These are phyloP conservation scores for Oedothorax gibbosus DNA, from an alignment of 1,140 invertebrate species.

Conservation along the genomic window DNA sequence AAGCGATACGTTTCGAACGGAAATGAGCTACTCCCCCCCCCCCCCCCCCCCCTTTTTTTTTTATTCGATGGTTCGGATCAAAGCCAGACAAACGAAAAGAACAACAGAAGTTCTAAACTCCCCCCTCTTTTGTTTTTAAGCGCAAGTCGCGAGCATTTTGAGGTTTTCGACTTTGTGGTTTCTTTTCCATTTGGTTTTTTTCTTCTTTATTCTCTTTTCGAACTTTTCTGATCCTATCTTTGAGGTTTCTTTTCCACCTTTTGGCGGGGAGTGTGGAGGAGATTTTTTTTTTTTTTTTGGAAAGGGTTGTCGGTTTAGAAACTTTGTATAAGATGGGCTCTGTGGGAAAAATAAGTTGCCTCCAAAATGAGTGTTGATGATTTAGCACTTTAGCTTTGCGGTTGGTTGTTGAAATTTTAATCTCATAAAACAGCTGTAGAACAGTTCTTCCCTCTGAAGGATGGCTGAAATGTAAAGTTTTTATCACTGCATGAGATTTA, in stretches of 20 bases:
- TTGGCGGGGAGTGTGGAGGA: background rate
- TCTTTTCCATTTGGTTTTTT: background rate
- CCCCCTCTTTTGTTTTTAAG: conserved; percentile 51
- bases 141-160: conserved; percentile 48
- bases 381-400: too few species aligned
- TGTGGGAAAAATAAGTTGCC: too few species aligned
- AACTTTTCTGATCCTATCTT: background rate
- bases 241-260: background rate
- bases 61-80: conserved; percentile 12
- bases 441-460: too few species aligned
- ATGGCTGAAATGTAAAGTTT: too few species aligned
- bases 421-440: too few species aligned
- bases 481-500: too few species aligned
- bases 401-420: too few species aligned
- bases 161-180: conserved; percentile 34
- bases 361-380: too few species aligned
- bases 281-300: background rate
- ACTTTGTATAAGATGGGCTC: too few species aligned
- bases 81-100: conserved; percentile 57
- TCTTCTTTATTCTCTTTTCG: background rate
- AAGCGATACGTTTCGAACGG: conserved; percentile 54
- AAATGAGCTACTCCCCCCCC: conserved; percentile 48
- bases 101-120: conserved; percentile 43
- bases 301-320: background rate
- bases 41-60: background rate